Percentiles rank a stretch among this genome's conserved stretches.
Conservation (phyloP, 2,797 vertebrate species). For the Cuniculus paca region DNA sequence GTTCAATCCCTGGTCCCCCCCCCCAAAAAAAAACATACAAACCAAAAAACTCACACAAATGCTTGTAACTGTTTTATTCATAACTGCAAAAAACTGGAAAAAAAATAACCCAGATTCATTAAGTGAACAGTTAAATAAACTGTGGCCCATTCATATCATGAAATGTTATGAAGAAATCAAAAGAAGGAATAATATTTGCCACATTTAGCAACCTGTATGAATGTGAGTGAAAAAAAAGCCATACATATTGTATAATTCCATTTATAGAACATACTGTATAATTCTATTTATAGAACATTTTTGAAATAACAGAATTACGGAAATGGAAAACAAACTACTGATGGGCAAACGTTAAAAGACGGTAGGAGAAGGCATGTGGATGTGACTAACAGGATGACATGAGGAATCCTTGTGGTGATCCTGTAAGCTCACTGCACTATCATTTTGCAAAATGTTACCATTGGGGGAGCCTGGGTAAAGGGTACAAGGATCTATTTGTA, state of each 20-base stretch:
- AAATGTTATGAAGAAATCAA: background rate
- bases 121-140: background rate
- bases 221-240: background rate
- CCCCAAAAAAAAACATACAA: background rate
- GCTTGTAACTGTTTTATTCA: background rate
- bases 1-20: no score
- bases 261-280: background rate
- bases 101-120: background rate
- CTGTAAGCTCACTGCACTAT: background rate
- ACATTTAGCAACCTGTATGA: background rate
- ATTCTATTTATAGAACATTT: background rate
- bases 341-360: background rate
- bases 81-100: background rate
- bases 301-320: background rate
- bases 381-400: background rate
- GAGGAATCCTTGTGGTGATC: background rate
- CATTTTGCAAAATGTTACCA: background rate
- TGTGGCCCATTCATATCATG: no score
- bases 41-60: background rate
- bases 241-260: background rate
- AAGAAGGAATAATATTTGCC: background rate
- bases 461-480: background rate
- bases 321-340: conserved; percentile 13
- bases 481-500: background rate
- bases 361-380: background rate